phyloP scores from a whole-genome alignment of 2,797 vertebrate species.

The Microchirus variegatus region DNA sequence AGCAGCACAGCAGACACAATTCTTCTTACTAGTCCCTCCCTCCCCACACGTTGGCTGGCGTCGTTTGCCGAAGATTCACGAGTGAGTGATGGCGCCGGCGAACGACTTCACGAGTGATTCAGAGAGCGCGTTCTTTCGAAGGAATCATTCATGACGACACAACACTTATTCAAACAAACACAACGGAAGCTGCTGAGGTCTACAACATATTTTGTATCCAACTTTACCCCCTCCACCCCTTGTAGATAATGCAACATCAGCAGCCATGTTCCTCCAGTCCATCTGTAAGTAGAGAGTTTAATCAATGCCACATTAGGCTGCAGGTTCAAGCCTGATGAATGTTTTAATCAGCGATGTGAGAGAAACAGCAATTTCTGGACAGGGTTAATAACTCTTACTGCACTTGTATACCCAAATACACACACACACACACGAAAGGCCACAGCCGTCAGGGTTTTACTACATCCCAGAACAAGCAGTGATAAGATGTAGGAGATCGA shows the following conservation, averaged over 20 bases:
- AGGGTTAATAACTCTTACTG: constrained; percentile 36
- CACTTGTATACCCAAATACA: constrained; percentile 11
- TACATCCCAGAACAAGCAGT: too few relatives aligned
- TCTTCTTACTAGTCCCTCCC: too few relatives aligned
- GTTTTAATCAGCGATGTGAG: constrained; percentile 66
- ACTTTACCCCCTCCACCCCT: constrained; percentile 1
- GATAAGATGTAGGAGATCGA: too few relatives aligned
- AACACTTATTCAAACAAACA: too few relatives aligned
- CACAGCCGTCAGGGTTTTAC: not conserved
- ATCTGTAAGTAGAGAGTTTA: constrained; percentile 62
- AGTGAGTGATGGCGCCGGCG: too few relatives aligned
- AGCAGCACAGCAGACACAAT: too few relatives aligned
- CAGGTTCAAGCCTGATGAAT: constrained; percentile 67
- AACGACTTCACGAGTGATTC: too few relatives aligned
- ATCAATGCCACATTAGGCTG: constrained; percentile 63
- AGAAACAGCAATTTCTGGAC: constrained; percentile 40
- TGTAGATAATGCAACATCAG: constrained; percentile 52
- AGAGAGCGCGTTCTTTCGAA: too few relatives aligned
- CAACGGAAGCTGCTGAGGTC: constrained; percentile 35
- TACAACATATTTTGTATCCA: constrained; percentile 37
- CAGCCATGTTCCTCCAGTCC: constrained; percentile 34
- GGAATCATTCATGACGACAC: too few relatives aligned
- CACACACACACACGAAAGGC: not conserved
- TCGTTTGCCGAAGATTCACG: too few relatives aligned
- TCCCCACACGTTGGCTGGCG: too few relatives aligned